These are phyloP conservation scores for Aphaenogaster ashmeadi DNA, from an alignment of 1,140 invertebrate species.

Conservation along the genomic window DNA sequence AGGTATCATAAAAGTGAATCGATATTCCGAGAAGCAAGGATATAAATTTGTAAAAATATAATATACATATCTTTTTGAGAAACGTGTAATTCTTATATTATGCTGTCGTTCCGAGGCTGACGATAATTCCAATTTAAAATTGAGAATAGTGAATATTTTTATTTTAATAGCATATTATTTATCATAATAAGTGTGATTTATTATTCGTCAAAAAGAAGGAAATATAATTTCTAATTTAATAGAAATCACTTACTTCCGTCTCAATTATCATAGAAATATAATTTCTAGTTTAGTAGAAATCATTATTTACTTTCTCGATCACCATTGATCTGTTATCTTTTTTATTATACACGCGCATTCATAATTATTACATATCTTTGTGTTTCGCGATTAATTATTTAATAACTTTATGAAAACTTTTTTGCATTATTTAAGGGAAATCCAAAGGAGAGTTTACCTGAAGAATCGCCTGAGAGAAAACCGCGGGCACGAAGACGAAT, in stretches of 20 bases:
- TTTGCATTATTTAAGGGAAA: not conserved
- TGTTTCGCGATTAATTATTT: not conserved
- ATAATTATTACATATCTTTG: not conserved
- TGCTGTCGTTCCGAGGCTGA: not conserved
- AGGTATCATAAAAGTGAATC: not conserved
- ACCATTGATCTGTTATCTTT: not conserved
- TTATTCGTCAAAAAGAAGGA: not conserved
- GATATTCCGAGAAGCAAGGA: not conserved
- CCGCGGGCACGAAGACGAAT: constrained; percentile 53
- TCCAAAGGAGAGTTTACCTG: constrained; percentile 68
- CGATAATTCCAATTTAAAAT: constrained; percentile 4
- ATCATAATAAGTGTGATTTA: not conserved
- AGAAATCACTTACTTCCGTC: not conserved
- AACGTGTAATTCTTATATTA: not conserved
- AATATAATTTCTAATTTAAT: not conserved
- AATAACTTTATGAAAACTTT: constrained; percentile 13
- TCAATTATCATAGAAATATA: not conserved
- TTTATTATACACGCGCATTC: not conserved
- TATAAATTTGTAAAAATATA: not conserved
- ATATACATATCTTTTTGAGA: not conserved
- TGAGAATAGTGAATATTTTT: not conserved
- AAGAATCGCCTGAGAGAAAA: constrained; percentile 63
- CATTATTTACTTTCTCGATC: not conserved
- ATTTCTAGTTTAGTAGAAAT: not conserved
- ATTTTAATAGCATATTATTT: constrained; percentile 1